Percentiles rank a stretch among this genome's conserved stretches.
phyloP scores from a whole-genome alignment of 2,797 vertebrate genomes.

The Sebastes kiyomatsui region DNA sequence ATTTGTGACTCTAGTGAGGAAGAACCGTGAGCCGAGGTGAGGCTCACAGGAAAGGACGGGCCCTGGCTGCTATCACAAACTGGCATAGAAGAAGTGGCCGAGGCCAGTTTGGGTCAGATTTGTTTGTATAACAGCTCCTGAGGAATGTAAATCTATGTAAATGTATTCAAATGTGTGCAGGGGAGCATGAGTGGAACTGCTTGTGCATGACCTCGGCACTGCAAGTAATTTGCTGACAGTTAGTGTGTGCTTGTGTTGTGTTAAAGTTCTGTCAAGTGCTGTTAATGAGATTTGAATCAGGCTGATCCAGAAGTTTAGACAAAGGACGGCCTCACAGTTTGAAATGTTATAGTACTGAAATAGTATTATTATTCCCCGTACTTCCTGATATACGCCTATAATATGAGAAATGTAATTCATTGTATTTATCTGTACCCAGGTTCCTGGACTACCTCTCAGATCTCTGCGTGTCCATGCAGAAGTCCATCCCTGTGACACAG shows the following conservation, averaged over 20 bases:
- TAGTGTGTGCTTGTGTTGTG: constrained; percentile 2
- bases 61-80: not conserved
- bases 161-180: constrained; percentile 36
- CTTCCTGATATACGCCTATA: not conserved
- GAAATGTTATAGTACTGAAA: not conserved
- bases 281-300: constrained; percentile 3
- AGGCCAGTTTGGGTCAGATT: constrained; percentile 27
- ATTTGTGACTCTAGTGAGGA: constrained; percentile 96
- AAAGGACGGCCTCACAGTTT: constrained; percentile 13
- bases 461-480: constrained; percentile 98
- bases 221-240: constrained; percentile 33
- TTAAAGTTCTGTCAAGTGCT: constrained; percentile 17
- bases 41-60: not conserved
- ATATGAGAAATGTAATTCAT: not conserved
- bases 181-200: constrained; percentile 17
- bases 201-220: constrained; percentile 39
- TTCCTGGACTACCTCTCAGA: constrained; percentile 99
- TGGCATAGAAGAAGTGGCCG: not conserved
- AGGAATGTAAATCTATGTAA: constrained; percentile 48
- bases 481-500: constrained; percentile 98
- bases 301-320: constrained; percentile 18
- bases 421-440: constrained; percentile 71
- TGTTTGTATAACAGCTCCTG: constrained; percentile 30
- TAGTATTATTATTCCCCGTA: not conserved
- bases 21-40: constrained; percentile 96